phyloP scores from a whole-genome alignment of 1,140 invertebrate genomes.

The Charaxes varanes region DNA sequence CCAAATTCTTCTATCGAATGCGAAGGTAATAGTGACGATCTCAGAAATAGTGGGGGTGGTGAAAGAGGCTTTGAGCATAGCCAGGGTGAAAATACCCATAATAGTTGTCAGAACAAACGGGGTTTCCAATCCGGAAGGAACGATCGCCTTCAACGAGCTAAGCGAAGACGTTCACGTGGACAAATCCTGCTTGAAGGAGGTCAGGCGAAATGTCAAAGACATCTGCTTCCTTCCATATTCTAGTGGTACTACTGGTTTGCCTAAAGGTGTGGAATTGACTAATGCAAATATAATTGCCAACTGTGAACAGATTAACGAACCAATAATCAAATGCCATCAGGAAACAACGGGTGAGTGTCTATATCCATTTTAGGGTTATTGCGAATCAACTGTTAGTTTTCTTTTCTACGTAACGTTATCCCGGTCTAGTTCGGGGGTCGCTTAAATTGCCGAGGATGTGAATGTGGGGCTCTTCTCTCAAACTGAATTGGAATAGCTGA shows the following conservation, averaged over 20 bases:
- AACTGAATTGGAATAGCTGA: no score
- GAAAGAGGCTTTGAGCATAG: conserved; percentile 62
- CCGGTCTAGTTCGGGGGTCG: no score
- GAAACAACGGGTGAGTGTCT: conserved; percentile 48
- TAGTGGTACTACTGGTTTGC: conserved; percentile 91
- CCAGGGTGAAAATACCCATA: conserved; percentile 73
- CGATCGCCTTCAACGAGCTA: conserved; percentile 76
- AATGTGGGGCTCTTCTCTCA: no score
- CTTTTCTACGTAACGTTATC: no score
- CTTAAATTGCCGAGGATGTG: no score
- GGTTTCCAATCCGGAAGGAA: conserved; percentile 64
- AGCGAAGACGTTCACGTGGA: conserved; percentile 70
- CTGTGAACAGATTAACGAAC: conserved; percentile 65
- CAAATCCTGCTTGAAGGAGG: conserved; percentile 64
- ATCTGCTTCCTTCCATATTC: conserved; percentile 80
- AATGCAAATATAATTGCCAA: conserved; percentile 80
- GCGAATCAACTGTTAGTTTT: no score
- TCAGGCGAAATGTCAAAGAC: conserved; percentile 65
- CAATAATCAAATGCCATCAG: conserved; percentile 38
- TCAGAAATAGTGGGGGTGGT: conserved; percentile 64
- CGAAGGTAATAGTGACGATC: conserved; percentile 81
- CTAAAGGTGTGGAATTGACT: conserved; percentile 90
- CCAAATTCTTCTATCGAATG: conserved; percentile 80
- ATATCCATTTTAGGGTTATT: no score
- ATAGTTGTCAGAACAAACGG: conserved; percentile 71